Evolutionary conservation across 2,888 invertebrate genomes (phyloP).

Genomic region (Glomeris marginata): DNA sequence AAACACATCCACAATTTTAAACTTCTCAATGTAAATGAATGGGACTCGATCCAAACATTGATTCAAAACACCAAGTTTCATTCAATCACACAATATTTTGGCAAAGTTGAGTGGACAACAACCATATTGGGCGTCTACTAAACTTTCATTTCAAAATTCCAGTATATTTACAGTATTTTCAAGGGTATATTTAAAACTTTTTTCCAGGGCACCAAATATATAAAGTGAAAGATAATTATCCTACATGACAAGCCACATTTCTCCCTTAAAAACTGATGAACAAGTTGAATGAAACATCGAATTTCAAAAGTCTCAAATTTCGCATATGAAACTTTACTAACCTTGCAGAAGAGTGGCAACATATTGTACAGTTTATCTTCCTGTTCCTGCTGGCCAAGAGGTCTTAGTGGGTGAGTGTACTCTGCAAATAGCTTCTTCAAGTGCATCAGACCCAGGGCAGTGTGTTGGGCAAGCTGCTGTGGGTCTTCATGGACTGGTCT

Average conservation of each 20-base stretch:
- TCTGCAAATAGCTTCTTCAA: constrained; percentile 91
- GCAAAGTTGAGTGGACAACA: too few species aligned
- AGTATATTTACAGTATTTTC: too few species aligned
- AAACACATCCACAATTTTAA: constrained; percentile 6
- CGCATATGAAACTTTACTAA: constrained; percentile 32
- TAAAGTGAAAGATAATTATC: too few species aligned
- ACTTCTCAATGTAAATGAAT: too few species aligned
- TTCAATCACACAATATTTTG: background rate
- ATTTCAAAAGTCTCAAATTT: too few species aligned
- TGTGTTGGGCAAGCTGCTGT: constrained; percentile 25
- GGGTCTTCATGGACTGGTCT: constrained; percentile 11
- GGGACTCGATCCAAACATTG: background rate
- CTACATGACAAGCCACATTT: too few species aligned
- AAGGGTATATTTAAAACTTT: too few species aligned
- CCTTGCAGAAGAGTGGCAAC: constrained; percentile 96
- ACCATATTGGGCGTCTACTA: too few species aligned
- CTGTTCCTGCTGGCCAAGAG: constrained; percentile 60
- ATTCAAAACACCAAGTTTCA: background rate
- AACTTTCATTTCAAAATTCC: too few species aligned
- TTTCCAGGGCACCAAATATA: too few species aligned
- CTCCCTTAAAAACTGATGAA: too few species aligned
- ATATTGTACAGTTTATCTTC: constrained; percentile 93
- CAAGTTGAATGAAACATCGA: too few species aligned
- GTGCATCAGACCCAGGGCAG: constrained; percentile 87
- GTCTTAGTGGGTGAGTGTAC: constrained; percentile 74